Base-by-base conservation (phyloP, 2,888 invertebrate genomes). In the Leptinotarsa tumamoca region DNA sequence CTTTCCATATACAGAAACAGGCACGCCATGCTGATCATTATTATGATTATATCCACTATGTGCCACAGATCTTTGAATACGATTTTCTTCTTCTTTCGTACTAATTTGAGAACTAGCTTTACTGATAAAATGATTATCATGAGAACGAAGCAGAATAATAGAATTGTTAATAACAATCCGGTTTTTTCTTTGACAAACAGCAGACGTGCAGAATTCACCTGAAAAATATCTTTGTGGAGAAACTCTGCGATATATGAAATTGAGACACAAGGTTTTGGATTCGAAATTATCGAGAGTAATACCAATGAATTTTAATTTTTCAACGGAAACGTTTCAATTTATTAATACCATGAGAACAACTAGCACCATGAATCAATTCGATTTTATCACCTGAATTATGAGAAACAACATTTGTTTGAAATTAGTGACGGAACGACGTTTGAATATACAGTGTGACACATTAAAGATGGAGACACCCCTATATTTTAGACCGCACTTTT, bases 141-240 rank as follows among this genome's bases (percentile, higher is more conserved):
- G 1, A 81, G 3, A 0, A 80, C 43, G 68, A 85, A 86, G 2
- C 80, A 54, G 3, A 67, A 1, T 50, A 83, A 79, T n/a, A 82
- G 52, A 7, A 83, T 67, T 23, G 76, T 76, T 14, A 78, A 68
- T 3, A 78, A 72, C 3, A 73, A 51, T 52, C 79, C 71, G 33
- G 68, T 72, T 69, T 82, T 80, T 66, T 82, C 78, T 54, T 81
- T 73, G 10, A 82, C 69, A 23, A 83, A 80, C 27, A 86, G 76
- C 27, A 86, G 80, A 72, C 81, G 83, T 21, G 84, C 81, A 13
- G 84, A 84, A 68, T 82, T 71, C 1, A 84, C 77, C 85, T 86
- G 68, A 54, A 84, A 83, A 67, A 58, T 43, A 43, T 43, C 43
- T 43, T 43, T 10, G 33, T 43, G 33, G 2, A 10, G 33, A 43